Conservation (phyloP, 2,888 invertebrate species). For the Cantharis rufa region DNA sequence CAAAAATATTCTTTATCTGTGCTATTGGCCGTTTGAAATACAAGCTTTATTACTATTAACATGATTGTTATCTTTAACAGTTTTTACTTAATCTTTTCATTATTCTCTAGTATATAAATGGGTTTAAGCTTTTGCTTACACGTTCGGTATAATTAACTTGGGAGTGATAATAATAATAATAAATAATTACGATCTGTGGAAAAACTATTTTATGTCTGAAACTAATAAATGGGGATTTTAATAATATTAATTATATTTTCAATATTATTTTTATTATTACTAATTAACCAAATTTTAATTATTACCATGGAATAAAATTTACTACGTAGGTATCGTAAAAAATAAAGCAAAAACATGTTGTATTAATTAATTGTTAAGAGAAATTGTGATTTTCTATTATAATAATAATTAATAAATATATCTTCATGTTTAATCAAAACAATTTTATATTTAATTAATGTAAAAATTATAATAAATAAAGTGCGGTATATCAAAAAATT, state of each 20-base stretch:
- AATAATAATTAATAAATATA: background rate
- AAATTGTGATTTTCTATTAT: background rate
- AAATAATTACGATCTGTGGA: constrained; percentile 16
- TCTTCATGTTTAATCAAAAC: background rate
- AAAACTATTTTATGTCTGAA: constrained; percentile 26
- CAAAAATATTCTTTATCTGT: too few species aligned
- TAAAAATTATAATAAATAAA: background rate
- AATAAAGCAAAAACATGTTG: background rate
- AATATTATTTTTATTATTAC: background rate
- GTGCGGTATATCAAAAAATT: background rate
- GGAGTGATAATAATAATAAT: too few species aligned
- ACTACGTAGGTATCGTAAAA: background rate
- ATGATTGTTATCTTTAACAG: too few species aligned
- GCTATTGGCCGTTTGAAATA: too few species aligned
- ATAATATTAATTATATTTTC: constrained; percentile 1
- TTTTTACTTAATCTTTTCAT: too few species aligned
- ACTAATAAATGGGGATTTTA: background rate
- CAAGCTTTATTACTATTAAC: too few species aligned
- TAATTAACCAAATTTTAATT: background rate
- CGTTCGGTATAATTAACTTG: too few species aligned
- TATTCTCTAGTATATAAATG: too few species aligned
- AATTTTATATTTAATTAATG: background rate
- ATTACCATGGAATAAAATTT: constrained; percentile 10
- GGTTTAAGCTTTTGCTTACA: too few species aligned
- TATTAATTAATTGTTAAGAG: background rate